These are phyloP conservation scores for Malaclemys terrapin DNA, from an alignment of 2,113 vertebrate species.

Conservation along the genomic window DNA sequence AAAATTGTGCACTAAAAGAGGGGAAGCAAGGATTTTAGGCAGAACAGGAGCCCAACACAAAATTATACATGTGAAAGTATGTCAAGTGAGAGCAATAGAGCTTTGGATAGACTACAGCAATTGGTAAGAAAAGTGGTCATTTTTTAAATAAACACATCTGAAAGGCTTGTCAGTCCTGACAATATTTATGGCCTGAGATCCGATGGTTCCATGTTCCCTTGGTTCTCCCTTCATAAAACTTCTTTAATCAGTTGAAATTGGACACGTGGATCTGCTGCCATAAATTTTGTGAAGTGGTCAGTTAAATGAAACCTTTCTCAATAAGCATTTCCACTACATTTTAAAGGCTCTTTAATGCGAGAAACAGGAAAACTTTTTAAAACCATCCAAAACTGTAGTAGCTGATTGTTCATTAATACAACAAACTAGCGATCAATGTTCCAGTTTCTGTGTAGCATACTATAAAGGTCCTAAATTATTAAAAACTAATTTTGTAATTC, in stretches of 20 bases:
- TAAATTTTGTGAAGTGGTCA: slow-evolving; percentile 22
- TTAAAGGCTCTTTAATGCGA: not conserved
- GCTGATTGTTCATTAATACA: not conserved
- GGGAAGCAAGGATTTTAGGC: slow-evolving; percentile 6
- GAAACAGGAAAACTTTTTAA: not conserved
- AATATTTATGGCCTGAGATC: slow-evolving; percentile 54
- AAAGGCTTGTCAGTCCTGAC: slow-evolving; percentile 25
- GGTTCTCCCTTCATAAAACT: slow-evolving; percentile 53
- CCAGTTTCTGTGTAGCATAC: not conserved
- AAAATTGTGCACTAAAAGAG: not conserved
- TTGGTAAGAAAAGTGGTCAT: slow-evolving; percentile 38
- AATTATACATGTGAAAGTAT: slow-evolving; percentile 32
- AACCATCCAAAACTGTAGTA: not conserved
- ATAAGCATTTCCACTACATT: not conserved
- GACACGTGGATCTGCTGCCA: not conserved
- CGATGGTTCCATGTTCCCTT: slow-evolving; percentile 44
- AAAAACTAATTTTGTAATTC: slow-evolving; percentile 13
- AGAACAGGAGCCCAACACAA: not conserved
- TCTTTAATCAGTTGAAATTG: slow-evolving; percentile 59
- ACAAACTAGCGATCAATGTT: not conserved
- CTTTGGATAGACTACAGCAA: slow-evolving; percentile 19
- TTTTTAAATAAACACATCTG: slow-evolving; percentile 59
- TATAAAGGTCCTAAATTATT: slow-evolving; percentile 7
- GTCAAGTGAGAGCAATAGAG: not conserved
- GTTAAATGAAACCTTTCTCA: slow-evolving; percentile 24